Percentiles rank a stretch among this genome's conserved stretches.
Conservation (phyloP, 2,888 invertebrate genomes). For the Philonicus albiceps region DNA sequence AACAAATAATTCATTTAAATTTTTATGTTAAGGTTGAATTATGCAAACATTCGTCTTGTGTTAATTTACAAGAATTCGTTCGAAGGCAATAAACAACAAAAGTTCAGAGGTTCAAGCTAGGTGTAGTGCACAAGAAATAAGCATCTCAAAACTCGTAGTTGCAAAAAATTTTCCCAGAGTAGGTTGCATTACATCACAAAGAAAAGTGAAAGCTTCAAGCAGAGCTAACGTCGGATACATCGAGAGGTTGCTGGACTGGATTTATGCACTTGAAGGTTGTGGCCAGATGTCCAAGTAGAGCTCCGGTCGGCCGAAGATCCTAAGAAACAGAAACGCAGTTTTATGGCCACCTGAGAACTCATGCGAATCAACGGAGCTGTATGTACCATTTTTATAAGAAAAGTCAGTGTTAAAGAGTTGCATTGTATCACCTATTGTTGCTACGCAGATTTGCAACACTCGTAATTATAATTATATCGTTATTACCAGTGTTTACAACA, state of each 20-base stretch:
- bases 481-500: background rate
- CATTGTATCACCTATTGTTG: background rate
- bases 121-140: background rate
- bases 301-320: background rate
- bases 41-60: background rate
- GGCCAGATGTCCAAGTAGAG: background rate
- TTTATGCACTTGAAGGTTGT: slow-evolving; percentile 1
- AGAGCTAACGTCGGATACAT: background rate
- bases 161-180: background rate
- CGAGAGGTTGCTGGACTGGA: slow-evolving; percentile 1
- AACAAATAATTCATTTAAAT: background rate
- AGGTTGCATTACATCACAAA: slow-evolving; percentile 21
- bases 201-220: slow-evolving; percentile 11
- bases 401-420: background rate
- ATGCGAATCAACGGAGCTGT: background rate
- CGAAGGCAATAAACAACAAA: background rate
- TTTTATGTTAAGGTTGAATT: background rate
- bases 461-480: background rate
- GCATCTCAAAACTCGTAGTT: background rate
- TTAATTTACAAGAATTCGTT: background rate
- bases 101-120: background rate
- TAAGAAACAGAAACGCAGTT: background rate
- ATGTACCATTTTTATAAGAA: background rate
- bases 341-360: background rate
- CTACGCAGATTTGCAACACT: background rate